phyloP scores from a whole-genome alignment of 1,140 invertebrate species.

The Daktulosphaira vitifoliae region DNA sequence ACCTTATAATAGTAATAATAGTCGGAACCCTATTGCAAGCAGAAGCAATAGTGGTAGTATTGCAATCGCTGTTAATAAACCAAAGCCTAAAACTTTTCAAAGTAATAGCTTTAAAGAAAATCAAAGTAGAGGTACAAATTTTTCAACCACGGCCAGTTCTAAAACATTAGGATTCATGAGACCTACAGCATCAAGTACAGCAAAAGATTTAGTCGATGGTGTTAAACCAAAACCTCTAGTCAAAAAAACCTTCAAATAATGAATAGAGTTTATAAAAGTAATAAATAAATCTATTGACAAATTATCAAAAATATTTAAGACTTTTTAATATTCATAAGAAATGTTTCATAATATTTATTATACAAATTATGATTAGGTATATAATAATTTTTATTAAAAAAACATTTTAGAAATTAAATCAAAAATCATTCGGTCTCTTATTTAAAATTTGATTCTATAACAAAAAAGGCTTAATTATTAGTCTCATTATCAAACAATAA shows the following conservation, averaged over 20 bases:
- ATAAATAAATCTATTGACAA: too few species aligned
- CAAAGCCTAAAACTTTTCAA: constrained; percentile 35
- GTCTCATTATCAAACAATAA: too few species aligned
- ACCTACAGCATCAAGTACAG: constrained; percentile 53
- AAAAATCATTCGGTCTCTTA: too few species aligned
- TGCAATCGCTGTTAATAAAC: constrained; percentile 35
- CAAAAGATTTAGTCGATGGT: constrained; percentile 46
- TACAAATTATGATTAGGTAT: too few species aligned
- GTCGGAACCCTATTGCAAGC: constrained; percentile 44
- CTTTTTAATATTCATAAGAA: too few species aligned
- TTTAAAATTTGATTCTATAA: too few species aligned
- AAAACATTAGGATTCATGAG: constrained; percentile 50
- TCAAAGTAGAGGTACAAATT: constrained; percentile 42
- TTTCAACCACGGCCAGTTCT: constrained; percentile 46
- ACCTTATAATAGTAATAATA: constrained; percentile 50
- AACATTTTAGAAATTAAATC: too few species aligned
- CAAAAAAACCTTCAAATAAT: constrained; percentile 58
- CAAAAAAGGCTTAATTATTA: too few species aligned
- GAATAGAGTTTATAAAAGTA: too few species aligned
- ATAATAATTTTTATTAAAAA: too few species aligned
- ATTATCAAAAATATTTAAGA: too few species aligned
- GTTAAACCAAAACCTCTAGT: constrained; percentile 34
- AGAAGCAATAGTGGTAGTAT: constrained; percentile 42
- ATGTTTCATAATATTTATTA: too few species aligned
- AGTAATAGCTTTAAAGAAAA: constrained; percentile 35